Conservation (phyloP, 2,113 vertebrate species). For the Gila orcuttii region DNA sequence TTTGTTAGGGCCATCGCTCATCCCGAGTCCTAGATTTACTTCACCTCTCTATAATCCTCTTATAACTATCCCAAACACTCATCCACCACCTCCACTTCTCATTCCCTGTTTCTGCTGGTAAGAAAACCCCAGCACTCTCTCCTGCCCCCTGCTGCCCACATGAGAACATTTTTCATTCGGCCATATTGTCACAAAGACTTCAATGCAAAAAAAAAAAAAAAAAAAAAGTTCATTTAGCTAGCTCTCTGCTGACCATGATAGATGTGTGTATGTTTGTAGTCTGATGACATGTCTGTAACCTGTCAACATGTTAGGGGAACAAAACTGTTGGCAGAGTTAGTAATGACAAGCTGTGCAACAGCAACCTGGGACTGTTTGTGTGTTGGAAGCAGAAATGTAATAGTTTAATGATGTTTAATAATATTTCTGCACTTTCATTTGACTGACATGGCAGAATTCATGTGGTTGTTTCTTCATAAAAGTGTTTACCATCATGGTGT, state of each 20-base stretch:
- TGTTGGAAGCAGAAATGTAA: conserved; percentile 66
- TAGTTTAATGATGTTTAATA: conserved; percentile 63
- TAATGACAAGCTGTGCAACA: conserved; percentile 50
- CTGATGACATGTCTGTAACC: conserved; percentile 54
- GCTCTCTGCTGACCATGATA: conserved; percentile 66
- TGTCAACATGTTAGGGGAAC: conserved; percentile 40
- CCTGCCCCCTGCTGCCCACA: conserved; percentile 59
- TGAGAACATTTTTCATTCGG: conserved; percentile 55
- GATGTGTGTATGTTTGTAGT: conserved; percentile 66
- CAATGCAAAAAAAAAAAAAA: conserved; percentile 58
- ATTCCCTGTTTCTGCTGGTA: conserved; percentile 64
- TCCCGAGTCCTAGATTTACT: conserved; percentile 43
- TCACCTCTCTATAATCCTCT: conserved; percentile 47
- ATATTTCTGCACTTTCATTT: conserved; percentile 65
- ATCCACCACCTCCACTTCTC: conserved; percentile 47
- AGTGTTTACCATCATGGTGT: conserved; percentile 42
- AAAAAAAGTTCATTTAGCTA: conserved; percentile 66
- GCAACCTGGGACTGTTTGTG: conserved; percentile 61
- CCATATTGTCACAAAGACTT: conserved; percentile 52
- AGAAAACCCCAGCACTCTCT: conserved; percentile 57
- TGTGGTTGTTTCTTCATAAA: conserved; percentile 64
- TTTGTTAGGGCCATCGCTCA: conserved; percentile 38
- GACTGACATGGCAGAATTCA: conserved; percentile 65
- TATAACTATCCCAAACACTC: conserved; percentile 51
- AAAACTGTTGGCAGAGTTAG: conserved; percentile 42